phyloP scores from a whole-genome alignment of 2,888 invertebrate species.

The Nudaria mundana region DNA sequence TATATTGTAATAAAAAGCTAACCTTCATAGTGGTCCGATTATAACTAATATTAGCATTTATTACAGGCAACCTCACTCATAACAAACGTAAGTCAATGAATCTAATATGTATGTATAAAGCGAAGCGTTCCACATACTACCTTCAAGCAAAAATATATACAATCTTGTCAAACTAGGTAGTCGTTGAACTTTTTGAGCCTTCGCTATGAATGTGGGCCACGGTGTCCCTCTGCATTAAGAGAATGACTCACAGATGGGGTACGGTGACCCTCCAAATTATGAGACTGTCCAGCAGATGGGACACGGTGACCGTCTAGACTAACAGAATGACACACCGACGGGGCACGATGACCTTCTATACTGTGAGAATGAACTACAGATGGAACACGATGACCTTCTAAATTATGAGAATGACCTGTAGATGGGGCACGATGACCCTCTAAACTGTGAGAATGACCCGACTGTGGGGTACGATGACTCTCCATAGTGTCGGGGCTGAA shows the following conservation, averaged over 20 bases:
- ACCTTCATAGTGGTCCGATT: too few species aligned
- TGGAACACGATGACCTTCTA: conserved; percentile 31
- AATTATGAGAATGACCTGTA: conserved; percentile 39
- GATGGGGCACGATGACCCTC: conserved; percentile 31
- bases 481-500: conserved; percentile 88
- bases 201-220: conserved; percentile 68
- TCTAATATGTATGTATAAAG: conserved; percentile 28
- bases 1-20: too few species aligned
- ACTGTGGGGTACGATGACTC: conserved; percentile 35
- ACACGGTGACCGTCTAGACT: conserved; percentile 71
- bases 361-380: too few species aligned
- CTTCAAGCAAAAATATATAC: conserved; percentile 41
- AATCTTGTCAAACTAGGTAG: conserved; percentile 66
- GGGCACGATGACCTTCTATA: conserved; percentile 61
- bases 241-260: neutral
- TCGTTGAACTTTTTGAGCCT: conserved; percentile 73
- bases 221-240: neutral
- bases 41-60: too few species aligned
- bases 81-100: conserved; percentile 23
- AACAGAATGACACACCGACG: conserved; percentile 60
- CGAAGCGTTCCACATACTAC: conserved; percentile 52
- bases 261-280: conserved; percentile 77
- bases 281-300: conserved; percentile 42
- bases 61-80: conserved; percentile 21
- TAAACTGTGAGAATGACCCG: too few species aligned